Conservation (phyloP, 2,888 invertebrate species). For the Harpalus rubripes region DNA sequence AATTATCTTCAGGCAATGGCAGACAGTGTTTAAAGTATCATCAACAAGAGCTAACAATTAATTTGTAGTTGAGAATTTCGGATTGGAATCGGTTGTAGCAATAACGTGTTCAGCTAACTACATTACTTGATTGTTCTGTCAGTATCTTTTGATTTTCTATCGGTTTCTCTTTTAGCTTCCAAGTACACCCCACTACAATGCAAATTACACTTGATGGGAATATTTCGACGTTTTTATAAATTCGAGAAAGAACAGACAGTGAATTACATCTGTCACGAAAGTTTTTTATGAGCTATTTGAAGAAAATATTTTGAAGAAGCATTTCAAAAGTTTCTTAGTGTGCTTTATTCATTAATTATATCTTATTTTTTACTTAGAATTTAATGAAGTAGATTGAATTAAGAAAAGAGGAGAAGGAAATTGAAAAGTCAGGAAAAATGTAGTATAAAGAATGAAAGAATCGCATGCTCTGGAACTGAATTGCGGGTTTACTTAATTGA, state of each 20-base stretch:
- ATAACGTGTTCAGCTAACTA: slow-evolving; percentile 30
- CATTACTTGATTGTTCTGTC: slow-evolving; percentile 22
- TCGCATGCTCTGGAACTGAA: slow-evolving; percentile 7
- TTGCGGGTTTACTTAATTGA: neutral
- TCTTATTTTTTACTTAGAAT: slow-evolving; percentile 20
- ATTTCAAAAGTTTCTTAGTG: slow-evolving; percentile 2
- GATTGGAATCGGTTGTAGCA: slow-evolving; percentile 29
- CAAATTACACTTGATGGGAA: slow-evolving; percentile 40
- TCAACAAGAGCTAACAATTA: slow-evolving; percentile 48
- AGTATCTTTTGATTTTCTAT: slow-evolving; percentile 5
- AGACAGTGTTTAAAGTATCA: slow-evolving; percentile 42
- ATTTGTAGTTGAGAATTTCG: slow-evolving; percentile 55
- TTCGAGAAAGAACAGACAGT: slow-evolving; percentile 24
- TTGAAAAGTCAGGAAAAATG: slow-evolving; percentile 35
- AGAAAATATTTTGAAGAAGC: slow-evolving; percentile 20
- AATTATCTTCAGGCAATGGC: slow-evolving; percentile 22
- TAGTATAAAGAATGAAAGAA: slow-evolving; percentile 30
- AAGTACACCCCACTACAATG: slow-evolving; percentile 16
- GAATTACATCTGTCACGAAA: slow-evolving; percentile 37
- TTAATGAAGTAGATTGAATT: slow-evolving; percentile 28
- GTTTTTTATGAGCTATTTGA: slow-evolving; percentile 21
- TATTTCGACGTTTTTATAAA: slow-evolving; percentile 40
- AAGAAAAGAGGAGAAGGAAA: slow-evolving; percentile 13
- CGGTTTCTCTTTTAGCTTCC: slow-evolving; percentile 18
- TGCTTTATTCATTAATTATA: slow-evolving; percentile 26